Percentiles rank a stretch among this genome's conserved stretches.
Conservation (phyloP, 1,140 invertebrate genomes). For the Drosophila biarmipes region DNA sequence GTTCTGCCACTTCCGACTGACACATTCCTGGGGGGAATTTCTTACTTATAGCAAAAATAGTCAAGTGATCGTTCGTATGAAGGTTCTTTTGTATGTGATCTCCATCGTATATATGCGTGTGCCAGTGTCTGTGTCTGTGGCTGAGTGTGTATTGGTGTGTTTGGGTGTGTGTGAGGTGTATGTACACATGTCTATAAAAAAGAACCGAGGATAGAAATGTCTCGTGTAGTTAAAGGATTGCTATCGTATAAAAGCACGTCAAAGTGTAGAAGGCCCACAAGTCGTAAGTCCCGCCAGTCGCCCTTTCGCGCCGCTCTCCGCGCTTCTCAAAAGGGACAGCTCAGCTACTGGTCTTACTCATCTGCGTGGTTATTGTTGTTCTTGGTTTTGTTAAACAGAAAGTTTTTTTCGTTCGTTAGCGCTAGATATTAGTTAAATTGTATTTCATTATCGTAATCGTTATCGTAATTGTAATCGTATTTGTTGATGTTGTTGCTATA, state of each 20-base stretch:
- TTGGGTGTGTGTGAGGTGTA: slow-evolving; percentile 53
- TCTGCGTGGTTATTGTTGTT: slow-evolving; percentile 25
- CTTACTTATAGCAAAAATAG: slow-evolving; percentile 83
- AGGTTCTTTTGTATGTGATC: slow-evolving; percentile 62
- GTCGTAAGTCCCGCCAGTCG: slow-evolving; percentile 18
- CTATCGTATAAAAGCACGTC: slow-evolving; percentile 71
- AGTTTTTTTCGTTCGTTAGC: slow-evolving; percentile 49
- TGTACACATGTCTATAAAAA: slow-evolving; percentile 71
- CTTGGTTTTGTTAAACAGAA: slow-evolving; percentile 55
- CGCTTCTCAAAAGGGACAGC: slow-evolving; percentile 39
- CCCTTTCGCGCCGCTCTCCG: slow-evolving; percentile 27
- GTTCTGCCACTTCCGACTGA: slow-evolving; percentile 74
- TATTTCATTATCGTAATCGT: slow-evolving; percentile 52
- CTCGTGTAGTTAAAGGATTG: slow-evolving; percentile 53
- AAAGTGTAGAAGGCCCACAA: slow-evolving; percentile 65
- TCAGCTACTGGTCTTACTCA: slow-evolving; percentile 8
- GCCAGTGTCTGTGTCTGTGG: slow-evolving; percentile 18
- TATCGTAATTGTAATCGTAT: slow-evolving; percentile 55
- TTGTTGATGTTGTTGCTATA: slow-evolving; percentile 53
- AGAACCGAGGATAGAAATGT: slow-evolving; percentile 61
- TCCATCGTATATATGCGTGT: slow-evolving; percentile 50
- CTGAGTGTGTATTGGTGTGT: slow-evolving; percentile 14
- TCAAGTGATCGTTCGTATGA: slow-evolving; percentile 81
- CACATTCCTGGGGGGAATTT: slow-evolving; percentile 81
- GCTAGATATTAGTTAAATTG: slow-evolving; percentile 57